Evolutionary conservation across 2,797 vertebrate species (phyloP).

Genomic region (Coccyzus lansbergi): DNA sequence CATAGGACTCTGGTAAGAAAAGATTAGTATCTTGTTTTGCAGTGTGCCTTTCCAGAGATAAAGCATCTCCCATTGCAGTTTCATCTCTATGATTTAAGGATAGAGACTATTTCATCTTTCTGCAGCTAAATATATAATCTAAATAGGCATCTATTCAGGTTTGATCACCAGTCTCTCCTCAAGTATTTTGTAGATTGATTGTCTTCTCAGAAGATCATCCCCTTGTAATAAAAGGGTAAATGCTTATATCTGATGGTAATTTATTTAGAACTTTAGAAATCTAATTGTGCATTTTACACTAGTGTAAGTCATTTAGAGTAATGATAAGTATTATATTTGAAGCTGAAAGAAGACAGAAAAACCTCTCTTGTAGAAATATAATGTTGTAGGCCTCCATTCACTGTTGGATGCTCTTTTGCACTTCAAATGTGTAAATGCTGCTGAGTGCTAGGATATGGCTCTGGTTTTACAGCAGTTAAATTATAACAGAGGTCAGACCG

Average conservation of each 20-base stretch:
- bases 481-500: constrained; percentile 20
- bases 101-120: not conserved
- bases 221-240: not conserved
- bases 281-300: not conserved
- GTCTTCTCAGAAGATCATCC: not conserved
- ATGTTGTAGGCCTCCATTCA: not conserved
- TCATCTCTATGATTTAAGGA: not conserved
- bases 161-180: not conserved
- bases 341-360: not conserved
- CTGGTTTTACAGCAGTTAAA: constrained; percentile 12
- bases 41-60: not conserved
- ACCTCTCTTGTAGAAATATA: not conserved
- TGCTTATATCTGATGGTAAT: not conserved
- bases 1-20: not conserved
- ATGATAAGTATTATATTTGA: not conserved
- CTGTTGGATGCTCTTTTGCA: constrained; percentile 14
- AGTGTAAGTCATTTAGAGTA: not conserved
- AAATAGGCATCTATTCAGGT: not conserved
- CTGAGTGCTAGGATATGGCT: not conserved
- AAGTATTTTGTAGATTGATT: not conserved
- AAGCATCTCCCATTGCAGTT: not conserved
- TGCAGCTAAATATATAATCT: not conserved
- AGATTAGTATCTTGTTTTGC: not conserved
- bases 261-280: constrained; percentile 20
- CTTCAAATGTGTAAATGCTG: constrained; percentile 38